Percentiles rank a stretch among this genome's conserved stretches.
Conservation (phyloP, 2,888 invertebrate species). For the Nineta flava region DNA sequence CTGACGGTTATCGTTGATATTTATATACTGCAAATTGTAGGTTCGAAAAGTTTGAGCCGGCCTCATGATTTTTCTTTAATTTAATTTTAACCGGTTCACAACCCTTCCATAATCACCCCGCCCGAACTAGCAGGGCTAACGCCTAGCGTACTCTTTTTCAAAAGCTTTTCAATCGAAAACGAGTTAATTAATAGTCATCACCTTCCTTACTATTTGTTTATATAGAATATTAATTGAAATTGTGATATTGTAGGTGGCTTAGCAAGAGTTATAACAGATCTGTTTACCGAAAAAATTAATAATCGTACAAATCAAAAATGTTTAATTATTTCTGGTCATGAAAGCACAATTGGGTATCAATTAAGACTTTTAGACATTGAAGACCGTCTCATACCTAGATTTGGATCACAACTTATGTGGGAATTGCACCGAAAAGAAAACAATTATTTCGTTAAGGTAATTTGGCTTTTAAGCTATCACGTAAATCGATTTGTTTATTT, state of each 20-base stretch:
- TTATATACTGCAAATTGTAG: too few relatives aligned
- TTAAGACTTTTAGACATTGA: neutral
- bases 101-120: too few relatives aligned
- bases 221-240: too few relatives aligned
- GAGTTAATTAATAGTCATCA: too few relatives aligned
- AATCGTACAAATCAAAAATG: neutral
- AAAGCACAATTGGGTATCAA: constrained; percentile 1
- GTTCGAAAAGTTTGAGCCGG: too few relatives aligned
- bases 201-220: too few relatives aligned
- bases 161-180: too few relatives aligned
- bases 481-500: neutral
- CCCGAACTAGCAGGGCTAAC: too few relatives aligned
- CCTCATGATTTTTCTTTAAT: too few relatives aligned
- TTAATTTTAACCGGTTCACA: too few relatives aligned
- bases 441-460: neutral
- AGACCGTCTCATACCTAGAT: neutral
- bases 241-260: neutral
- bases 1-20: too few relatives aligned
- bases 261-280: neutral
- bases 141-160: too few relatives aligned
- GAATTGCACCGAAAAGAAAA: neutral
- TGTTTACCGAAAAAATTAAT: neutral
- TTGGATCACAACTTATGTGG: neutral
- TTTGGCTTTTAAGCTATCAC: neutral
- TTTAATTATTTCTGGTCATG: neutral